Evolutionary conservation across 37 sponge, comb jelly and placozoan genomes (phyloP), one percentile per base, ranked within the genome.

Genomic region (Aphrocallistes beatrix): DNA sequence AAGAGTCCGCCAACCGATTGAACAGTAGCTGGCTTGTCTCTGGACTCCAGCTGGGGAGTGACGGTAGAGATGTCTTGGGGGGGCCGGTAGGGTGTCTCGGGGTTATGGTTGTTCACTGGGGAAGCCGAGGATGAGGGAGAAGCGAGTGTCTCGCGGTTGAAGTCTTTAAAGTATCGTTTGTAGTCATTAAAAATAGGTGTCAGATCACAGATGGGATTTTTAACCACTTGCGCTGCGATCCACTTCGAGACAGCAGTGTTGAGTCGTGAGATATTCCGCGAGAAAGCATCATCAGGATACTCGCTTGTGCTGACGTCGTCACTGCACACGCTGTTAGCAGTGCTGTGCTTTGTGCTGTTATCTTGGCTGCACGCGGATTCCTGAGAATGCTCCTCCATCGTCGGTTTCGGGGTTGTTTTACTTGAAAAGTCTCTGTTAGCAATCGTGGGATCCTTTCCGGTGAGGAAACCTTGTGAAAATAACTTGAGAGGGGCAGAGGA

Each of bases 261-360:
- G 28, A 60, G n/a, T 60, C 75, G 10, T 6, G 75, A 60, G 34
- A 60, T 60, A 28, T 60, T 60, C 75, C 75, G 75, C 8, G 75
- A 60, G n/a, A 60, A 60, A 3, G 75, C 75, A 30, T 60, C 75
- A 13, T 60, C 75, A 32, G 75, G 75, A 30, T 13, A 60, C 1
- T 60, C 75, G n/a, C 28, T 21, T 19, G n/a, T 60, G 75, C 75
- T 60, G 75, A 60, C 75, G 75, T 60, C 75, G n/a, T 60, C 75
- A 13, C 75, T 60, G 34, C 75, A 60, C n/a, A 60, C 75, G 34
- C 75, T 60, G 75, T 60, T 60, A 60, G 75, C 75, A 25, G 10
- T 19, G 34, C 75, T 60, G 75, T 3, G 17, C 34, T 60, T 60
- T 21, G 49, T 47, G 17, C 49, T 47, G 75, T 60, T 60, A 1